Evolutionary conservation across 2,113 vertebrate genomes (phyloP).

Genomic region (Phycodurus eques): DNA sequence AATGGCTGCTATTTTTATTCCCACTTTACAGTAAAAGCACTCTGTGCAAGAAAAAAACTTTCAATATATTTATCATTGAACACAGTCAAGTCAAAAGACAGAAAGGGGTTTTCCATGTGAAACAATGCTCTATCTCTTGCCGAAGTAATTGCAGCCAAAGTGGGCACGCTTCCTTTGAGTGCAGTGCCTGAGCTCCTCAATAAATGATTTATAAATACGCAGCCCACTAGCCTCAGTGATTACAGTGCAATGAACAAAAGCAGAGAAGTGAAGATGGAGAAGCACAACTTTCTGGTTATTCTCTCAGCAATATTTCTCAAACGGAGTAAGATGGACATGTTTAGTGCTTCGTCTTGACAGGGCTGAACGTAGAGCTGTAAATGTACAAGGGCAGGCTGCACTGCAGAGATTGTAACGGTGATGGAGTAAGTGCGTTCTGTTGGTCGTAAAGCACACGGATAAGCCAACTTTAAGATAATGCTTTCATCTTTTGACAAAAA

Average conservation of each 20-base stretch:
- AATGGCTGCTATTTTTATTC: not conserved
- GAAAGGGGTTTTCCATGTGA: conserved; percentile 19
- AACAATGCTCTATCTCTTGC: conserved; percentile 36
- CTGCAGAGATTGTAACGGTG: conserved; percentile 65
- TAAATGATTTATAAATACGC: conserved; percentile 67
- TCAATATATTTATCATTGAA: conserved; percentile 18
- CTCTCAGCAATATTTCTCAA: conserved; percentile 30
- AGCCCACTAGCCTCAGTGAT: conserved; percentile 50
- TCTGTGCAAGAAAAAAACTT: conserved; percentile 20
- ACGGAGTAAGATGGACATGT: conserved; percentile 66
- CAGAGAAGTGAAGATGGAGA: conserved; percentile 26
- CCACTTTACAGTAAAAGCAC: not conserved
- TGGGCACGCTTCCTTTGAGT: conserved; percentile 50
- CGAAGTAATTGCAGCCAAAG: conserved; percentile 51
- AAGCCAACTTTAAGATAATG: conserved; percentile 39
- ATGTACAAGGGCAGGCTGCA: conserved; percentile 57
- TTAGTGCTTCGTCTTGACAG: conserved; percentile 64
- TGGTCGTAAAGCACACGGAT: conserved; percentile 53
- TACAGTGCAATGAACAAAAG: conserved; percentile 48
- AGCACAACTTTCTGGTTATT: conserved; percentile 39
- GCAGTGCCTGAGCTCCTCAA: conserved; percentile 47
- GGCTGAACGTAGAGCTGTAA: conserved; percentile 62
- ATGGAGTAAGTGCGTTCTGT: conserved; percentile 64
- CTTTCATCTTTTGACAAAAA: not conserved
- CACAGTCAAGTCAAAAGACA: conserved; percentile 12